Conservation (phyloP, 2,113 vertebrate genomes). For the Stegostoma tigrinum region DNA sequence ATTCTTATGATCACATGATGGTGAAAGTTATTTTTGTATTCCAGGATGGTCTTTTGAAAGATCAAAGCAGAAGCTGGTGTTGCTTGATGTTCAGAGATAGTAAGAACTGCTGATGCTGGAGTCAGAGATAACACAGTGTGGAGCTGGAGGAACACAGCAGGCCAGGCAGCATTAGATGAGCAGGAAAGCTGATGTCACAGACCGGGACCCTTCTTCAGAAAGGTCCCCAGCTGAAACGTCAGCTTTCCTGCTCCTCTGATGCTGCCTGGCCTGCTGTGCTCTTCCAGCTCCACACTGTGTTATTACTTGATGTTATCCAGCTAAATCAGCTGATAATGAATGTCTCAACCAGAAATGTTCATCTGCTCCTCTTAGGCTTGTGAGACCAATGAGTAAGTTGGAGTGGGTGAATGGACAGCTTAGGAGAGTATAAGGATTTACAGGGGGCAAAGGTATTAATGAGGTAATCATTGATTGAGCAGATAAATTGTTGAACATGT, state of each 20-base stretch:
- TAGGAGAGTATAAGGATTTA: not conserved
- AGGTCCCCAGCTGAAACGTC: no score
- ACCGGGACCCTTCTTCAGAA: no score
- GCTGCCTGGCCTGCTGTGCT: no score
- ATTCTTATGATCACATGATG: no score
- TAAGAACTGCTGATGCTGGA: no score
- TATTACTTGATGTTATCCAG: not conserved
- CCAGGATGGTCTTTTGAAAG: not conserved
- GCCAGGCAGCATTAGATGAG: no score
- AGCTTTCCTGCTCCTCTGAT: no score
- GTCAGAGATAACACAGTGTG: no score
- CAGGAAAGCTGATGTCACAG: no score
- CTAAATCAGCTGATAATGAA: not conserved
- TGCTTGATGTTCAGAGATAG: not conserved
- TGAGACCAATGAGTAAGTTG: not conserved
- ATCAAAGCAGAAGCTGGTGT: not conserved
- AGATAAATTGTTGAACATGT: not conserved
- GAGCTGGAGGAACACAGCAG: no score
- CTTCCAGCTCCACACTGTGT: not conserved
- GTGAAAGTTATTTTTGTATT: no score
- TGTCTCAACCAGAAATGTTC: not conserved
- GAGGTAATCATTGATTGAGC: not conserved
- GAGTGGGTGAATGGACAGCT: not conserved
- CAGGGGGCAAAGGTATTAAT: not conserved
- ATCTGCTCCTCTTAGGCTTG: not conserved